A percentile compares a stretch with the other conserved stretches of the same genome.
Conservation (phyloP, 1,140 invertebrate species). For the Phthorimaea operculella region DNA sequence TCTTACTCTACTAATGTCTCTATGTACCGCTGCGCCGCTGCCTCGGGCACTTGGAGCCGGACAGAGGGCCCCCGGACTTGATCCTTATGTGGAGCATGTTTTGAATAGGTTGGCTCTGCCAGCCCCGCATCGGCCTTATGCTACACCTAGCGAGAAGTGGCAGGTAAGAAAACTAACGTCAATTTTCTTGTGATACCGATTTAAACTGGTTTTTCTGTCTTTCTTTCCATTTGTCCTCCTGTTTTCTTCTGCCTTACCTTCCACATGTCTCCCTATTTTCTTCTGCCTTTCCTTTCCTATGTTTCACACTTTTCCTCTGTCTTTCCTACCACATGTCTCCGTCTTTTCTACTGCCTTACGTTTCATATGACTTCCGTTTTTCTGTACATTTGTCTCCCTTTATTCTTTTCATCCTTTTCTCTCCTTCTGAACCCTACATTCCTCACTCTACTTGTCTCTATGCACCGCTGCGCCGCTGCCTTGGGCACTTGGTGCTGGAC, state of each 20-base stretch:
- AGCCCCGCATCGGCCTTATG: slow-evolving; percentile 82
- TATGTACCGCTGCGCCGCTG: slow-evolving; percentile 76
- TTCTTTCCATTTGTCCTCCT: no score
- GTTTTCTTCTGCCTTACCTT: no score
- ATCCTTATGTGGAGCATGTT: slow-evolving; percentile 89
- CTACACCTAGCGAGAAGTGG: slow-evolving; percentile 76
- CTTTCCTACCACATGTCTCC: no score
- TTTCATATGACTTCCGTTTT: no score
- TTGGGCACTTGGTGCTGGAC: slow-evolving; percentile 80
- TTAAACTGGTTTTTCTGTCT: no score
- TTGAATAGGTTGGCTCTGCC: slow-evolving; percentile 82
- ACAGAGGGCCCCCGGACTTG: slow-evolving; percentile 84
- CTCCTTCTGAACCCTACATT: slow-evolving; percentile 84
- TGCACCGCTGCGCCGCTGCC: slow-evolving; percentile 77
- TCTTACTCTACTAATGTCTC: slow-evolving; percentile 78
- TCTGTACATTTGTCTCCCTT: no score
- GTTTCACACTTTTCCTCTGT: no score
- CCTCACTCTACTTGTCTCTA: slow-evolving; percentile 80
- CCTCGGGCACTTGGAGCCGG: slow-evolving; percentile 85
- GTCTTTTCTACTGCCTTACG: no score
- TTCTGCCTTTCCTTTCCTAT: no score
- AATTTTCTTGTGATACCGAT: no score
- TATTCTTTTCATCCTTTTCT: no score
- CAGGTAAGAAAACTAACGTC: slow-evolving; percentile 42
- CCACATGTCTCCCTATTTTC: no score